These are phyloP conservation scores for Mantis religiosa DNA, from an alignment of 2,888 invertebrate species.

Conservation along the genomic window DNA sequence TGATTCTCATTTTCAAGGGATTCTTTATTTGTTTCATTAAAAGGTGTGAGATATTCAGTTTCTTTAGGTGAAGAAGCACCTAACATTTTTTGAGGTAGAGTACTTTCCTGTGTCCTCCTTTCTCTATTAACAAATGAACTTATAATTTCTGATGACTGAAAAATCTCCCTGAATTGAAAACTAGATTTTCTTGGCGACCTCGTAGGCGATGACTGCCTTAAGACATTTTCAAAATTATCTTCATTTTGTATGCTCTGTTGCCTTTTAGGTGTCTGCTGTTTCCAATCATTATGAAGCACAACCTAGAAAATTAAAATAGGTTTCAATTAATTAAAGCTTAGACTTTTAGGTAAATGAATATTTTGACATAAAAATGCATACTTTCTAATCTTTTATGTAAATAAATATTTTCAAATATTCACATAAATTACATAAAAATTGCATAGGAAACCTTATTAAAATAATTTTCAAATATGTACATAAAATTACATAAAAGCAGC, in stretches of 20 bases:
- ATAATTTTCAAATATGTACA: too few relatives aligned
- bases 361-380: too few relatives aligned
- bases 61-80: background rate
- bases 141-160: background rate
- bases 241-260: background rate
- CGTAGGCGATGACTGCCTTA: background rate
- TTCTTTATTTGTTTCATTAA: background rate
- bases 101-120: background rate
- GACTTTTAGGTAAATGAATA: too few relatives aligned
- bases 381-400: too few relatives aligned
- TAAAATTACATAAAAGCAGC: too few relatives aligned
- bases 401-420: too few relatives aligned
- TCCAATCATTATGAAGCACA: background rate
- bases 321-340: too few relatives aligned
- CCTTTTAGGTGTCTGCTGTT: background rate
- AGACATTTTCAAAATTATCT: background rate
- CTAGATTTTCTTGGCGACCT: background rate
- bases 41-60: background rate
- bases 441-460: too few relatives aligned
- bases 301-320: background rate
- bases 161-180: background rate
- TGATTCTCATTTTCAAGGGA: background rate
- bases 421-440: too few relatives aligned
- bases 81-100: background rate
- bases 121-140: background rate